Conservation (phyloP, 1,140 invertebrate genomes). For the Drosophila varians region DNA sequence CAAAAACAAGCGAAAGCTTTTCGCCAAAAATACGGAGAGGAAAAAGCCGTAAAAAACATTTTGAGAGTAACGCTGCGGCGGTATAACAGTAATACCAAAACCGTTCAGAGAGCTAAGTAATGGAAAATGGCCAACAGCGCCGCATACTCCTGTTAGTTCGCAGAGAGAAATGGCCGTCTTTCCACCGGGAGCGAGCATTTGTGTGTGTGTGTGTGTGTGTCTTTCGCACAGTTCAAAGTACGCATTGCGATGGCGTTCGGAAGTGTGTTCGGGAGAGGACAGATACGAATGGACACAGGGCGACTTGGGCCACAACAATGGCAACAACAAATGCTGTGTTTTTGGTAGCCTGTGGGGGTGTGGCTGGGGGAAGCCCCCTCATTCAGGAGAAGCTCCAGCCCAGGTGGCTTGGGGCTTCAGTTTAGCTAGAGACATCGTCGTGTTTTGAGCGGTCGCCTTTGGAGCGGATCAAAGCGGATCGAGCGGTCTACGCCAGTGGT, state of each 20-base stretch:
- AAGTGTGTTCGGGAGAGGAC: neutral
- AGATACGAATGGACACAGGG: neutral
- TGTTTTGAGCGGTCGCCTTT: constrained; percentile 62
- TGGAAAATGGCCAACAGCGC: constrained; percentile 3
- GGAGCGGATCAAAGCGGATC: constrained; percentile 45
- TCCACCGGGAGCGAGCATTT: neutral
- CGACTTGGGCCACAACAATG: neutral
- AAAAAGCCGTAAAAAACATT: neutral
- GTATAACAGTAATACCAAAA: constrained; percentile 60
- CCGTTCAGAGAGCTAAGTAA: constrained; percentile 15
- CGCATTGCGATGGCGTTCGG: constrained; percentile 70
- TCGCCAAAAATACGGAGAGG: constrained; percentile 37
- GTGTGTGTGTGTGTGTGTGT: constrained; percentile 6
- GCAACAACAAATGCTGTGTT: neutral
- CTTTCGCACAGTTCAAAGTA: constrained; percentile 75
- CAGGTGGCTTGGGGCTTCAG: constrained; percentile 34
- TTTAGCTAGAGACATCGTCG: constrained; percentile 81
- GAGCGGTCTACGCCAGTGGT: constrained; percentile 38
- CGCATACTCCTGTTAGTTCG: constrained; percentile 24
- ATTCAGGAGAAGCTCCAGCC: neutral
- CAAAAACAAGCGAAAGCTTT: constrained; percentile 46
- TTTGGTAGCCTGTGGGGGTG: neutral
- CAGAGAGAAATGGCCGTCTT: constrained; percentile 4
- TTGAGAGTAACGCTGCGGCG: constrained; percentile 17
- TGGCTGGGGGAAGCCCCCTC: neutral